Evolutionary conservation across 2,797 vertebrate species (phyloP).

Genomic region (Onychomys torridus): DNA sequence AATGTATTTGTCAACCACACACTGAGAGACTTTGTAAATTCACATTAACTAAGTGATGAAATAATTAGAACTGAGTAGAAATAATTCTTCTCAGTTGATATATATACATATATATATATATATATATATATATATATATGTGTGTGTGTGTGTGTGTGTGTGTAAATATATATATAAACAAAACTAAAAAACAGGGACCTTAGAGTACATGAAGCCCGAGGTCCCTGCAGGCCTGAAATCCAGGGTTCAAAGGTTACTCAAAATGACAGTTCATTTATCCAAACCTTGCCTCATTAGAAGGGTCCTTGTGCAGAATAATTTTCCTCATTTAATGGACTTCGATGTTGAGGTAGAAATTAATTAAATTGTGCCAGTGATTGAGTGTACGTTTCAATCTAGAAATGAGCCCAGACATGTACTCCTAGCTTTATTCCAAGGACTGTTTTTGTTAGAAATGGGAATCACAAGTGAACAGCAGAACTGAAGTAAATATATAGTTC

Average conservation of each 20-base stretch:
- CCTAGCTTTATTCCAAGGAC: constrained; percentile 24
- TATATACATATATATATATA: neutral
- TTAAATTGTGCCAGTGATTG: constrained; percentile 59
- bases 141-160: too few relatives aligned
- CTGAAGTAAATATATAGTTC: constrained; percentile 46
- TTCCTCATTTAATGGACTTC: constrained; percentile 7
- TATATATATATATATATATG: neutral
- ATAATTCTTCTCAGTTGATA: constrained; percentile 10
- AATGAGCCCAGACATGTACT: constrained; percentile 30
- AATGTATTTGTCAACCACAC: constrained; percentile 13
- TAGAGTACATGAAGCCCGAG: neutral
- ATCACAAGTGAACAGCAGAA: constrained; percentile 14
- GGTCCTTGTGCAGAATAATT: neutral
- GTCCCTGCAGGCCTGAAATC: neutral
- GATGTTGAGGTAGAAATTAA: constrained; percentile 42
- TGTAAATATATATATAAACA: neutral
- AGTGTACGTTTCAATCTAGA: neutral
- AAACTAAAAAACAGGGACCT: neutral
- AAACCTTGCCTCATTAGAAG: neutral
- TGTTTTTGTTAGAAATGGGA: constrained; percentile 35
- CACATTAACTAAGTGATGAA: constrained; percentile 18
- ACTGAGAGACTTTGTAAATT: constrained; percentile 48
- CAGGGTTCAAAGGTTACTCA: constrained; percentile 28
- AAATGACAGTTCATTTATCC: constrained; percentile 32
- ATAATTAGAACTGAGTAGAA: constrained; percentile 25